These are phyloP conservation scores for Hydriomena furcata DNA, from an alignment of 2,888 invertebrate species.

Conservation along the genomic window DNA sequence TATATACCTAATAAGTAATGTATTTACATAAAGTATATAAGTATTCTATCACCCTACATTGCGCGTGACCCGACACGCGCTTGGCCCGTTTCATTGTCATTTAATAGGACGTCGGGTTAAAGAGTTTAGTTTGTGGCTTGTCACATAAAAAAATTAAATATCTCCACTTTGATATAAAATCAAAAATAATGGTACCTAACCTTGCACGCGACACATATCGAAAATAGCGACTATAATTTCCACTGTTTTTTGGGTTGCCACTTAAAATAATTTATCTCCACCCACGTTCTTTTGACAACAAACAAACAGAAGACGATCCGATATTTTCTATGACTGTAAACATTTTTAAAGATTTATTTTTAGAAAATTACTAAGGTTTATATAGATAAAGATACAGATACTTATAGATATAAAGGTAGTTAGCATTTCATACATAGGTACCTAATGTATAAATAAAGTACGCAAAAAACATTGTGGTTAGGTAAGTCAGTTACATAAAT, in stretches of 20 bases:
- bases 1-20: no score
- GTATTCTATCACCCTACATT: no score
- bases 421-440: no score
- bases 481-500: no score
- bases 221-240: conserved; percentile 19
- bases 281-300: conserved; percentile 18
- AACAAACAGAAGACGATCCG: conserved; percentile 9
- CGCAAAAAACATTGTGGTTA: no score
- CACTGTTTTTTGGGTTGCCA: conserved; percentile 11
- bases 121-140: neutral
- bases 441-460: no score
- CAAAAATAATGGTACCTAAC: conserved; percentile 14
- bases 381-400: no score
- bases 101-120: no score
- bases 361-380: neutral
- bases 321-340: conserved; percentile 5
- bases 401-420: no score
- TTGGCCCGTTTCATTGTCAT: no score
- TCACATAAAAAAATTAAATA: conserved; percentile 3
- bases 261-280: conserved; percentile 23
- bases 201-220: conserved; percentile 21
- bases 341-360: neutral
- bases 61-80: no score
- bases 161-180: conserved; percentile 4
- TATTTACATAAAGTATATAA: no score